phyloP scores from a whole-genome alignment of 2,888 invertebrate species.

The Brachypterus glaber region DNA sequence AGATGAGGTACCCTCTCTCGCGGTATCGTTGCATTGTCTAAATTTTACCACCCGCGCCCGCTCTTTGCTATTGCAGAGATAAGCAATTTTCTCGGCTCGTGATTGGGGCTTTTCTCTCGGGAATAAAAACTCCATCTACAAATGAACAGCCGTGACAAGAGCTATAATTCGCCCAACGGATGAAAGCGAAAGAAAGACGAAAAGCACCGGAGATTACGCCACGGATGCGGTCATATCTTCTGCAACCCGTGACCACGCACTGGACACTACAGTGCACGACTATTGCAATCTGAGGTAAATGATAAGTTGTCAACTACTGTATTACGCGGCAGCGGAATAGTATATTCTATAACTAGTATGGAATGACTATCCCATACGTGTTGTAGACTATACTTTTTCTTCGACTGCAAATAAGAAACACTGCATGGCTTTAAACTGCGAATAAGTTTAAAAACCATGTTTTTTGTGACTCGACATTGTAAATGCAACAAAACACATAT shows the following conservation, averaged over 20 bases:
- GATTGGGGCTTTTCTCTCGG: constrained; percentile 56
- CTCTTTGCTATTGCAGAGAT: constrained; percentile 40
- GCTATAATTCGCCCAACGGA: constrained; percentile 53
- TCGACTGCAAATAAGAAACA: no score
- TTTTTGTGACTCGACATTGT: no score
- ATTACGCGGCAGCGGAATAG: no score
- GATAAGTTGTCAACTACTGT: no score
- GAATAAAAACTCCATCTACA: constrained; percentile 62
- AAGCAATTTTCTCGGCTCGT: constrained; percentile 61
- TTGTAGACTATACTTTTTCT: no score
- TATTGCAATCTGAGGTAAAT: no score
- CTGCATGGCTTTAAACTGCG: no score
- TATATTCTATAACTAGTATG: no score
- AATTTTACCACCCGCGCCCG: constrained; percentile 15
- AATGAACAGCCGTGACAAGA: constrained; percentile 63
- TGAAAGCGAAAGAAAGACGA: constrained; percentile 38
- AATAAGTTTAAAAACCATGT: no score
- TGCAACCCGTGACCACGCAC: constrained; percentile 7
- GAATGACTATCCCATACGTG: no score
- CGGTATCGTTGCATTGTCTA: constrained; percentile 28
- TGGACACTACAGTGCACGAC: constrained; percentile 4
- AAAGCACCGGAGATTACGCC: constrained; percentile 30
- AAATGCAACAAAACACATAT: no score
- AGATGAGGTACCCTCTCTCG: constrained; percentile 22
- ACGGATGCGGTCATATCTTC: constrained; percentile 27